These are phyloP conservation scores for Dasysyrphus albostriatus DNA, from an alignment of 2,888 invertebrate genomes.

Conservation along the genomic window DNA sequence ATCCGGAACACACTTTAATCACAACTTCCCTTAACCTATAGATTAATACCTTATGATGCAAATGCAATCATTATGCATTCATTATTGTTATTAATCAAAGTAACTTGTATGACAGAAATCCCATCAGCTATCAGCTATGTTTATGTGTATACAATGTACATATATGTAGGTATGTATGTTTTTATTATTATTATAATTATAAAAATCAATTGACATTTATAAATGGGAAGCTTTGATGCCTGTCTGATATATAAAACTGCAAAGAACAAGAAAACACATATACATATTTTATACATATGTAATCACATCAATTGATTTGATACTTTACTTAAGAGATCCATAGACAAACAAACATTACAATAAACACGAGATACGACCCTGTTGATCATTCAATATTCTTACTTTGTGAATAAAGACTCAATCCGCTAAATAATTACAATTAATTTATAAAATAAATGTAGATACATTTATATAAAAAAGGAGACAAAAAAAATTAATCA, in stretches of 20 bases:
- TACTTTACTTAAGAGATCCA: constrained; percentile 20
- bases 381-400: constrained; percentile 59
- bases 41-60: background rate
- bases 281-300: too few relatives aligned
- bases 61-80: constrained; percentile 3
- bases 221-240: constrained; percentile 37
- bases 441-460: constrained; percentile 63
- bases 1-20: constrained; percentile 10
- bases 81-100: constrained; percentile 7
- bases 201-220: constrained; percentile 59
- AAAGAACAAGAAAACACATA: background rate
- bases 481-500: constrained; percentile 39
- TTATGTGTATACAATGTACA: too few relatives aligned
- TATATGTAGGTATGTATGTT: background rate
- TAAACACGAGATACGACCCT: constrained; percentile 45
- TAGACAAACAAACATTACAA: background rate
- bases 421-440: constrained; percentile 74
- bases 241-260: constrained; percentile 1
- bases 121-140: background rate
- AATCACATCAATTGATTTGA: constrained; percentile 46
- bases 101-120: constrained; percentile 8
- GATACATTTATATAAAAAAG: background rate
- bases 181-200: background rate
- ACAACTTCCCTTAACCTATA: background rate
- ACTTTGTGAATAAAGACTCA: constrained; percentile 49